Evolutionary conservation across 2,113 vertebrate genomes (phyloP).

Genomic region (Phasianus colchicus): DNA sequence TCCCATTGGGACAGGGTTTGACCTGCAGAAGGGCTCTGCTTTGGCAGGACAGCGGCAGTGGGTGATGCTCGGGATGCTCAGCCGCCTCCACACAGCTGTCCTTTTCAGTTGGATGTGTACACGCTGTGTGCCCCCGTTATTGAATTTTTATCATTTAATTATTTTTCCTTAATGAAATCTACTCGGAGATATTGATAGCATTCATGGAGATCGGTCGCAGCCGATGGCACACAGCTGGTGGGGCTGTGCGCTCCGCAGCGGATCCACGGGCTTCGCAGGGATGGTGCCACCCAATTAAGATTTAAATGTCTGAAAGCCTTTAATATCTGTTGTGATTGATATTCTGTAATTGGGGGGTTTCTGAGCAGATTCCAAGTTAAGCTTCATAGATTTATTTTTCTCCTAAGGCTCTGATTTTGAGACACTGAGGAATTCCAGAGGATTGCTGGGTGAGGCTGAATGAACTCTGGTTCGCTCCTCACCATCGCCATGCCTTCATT

Average conservation of each 20-base stretch:
- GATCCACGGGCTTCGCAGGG: background rate
- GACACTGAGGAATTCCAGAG: background rate
- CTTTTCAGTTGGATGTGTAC: background rate
- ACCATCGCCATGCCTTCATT: background rate
- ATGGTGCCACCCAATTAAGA: background rate
- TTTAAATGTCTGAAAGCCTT: background rate
- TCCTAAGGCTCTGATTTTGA: background rate
- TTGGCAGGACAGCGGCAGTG: background rate
- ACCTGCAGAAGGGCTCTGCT: background rate
- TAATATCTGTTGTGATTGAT: background rate
- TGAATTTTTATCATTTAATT: background rate
- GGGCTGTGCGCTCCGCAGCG: background rate
- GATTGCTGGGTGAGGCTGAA: constrained; percentile 3
- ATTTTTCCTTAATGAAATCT: background rate
- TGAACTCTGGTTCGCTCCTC: constrained; percentile 11
- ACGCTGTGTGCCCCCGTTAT: background rate
- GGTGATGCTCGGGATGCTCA: background rate
- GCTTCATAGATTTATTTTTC: background rate
- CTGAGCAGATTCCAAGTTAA: constrained; percentile 4
- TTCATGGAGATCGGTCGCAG: background rate
- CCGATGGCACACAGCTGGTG: background rate
- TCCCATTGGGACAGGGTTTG: background rate
- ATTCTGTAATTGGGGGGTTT: background rate
- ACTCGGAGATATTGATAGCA: background rate
- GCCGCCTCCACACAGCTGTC: fast-evolving